Evolutionary conservation across 2,888 invertebrate species (phyloP).

Genomic region (Caenorhabditis angaria): DNA sequence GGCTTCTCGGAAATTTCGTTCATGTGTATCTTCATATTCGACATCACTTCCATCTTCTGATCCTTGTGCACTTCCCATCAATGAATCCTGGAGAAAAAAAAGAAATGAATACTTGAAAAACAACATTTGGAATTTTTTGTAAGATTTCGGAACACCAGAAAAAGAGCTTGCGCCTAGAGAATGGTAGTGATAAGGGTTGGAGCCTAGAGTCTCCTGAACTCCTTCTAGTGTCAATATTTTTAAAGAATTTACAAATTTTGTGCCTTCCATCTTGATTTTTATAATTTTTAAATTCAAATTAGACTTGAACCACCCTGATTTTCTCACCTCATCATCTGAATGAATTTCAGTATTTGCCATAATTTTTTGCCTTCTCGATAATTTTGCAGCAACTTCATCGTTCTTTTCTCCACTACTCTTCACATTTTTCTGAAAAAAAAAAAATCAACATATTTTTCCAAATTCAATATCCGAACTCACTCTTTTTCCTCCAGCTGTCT

Average conservation of each 20-base stretch:
- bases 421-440: conserved; percentile 21
- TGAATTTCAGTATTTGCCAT: conserved; percentile 50
- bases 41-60: conserved; percentile 54
- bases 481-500: conserved; percentile 17
- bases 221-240: no score
- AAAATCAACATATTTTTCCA: not conserved
- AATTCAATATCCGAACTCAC: conserved; percentile 12
- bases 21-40: conserved; percentile 62
- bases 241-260: no score
- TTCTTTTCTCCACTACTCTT: conserved; percentile 26
- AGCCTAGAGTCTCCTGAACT: no score
- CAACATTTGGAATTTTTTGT: no score
- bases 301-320: no score
- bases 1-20: conserved; percentile 61
- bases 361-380: conserved; percentile 43
- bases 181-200: no score
- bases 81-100: conserved; percentile 36
- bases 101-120: conserved; percentile 1
- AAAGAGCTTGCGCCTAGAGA: no score
- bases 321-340: conserved; percentile 51
- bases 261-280: no score
- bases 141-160: no score
- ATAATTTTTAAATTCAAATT: no score
- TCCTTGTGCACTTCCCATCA: conserved; percentile 30
- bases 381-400: conserved; percentile 41